These are phyloP conservation scores for Endotricha flammealis DNA, from an alignment of 2,888 invertebrate genomes.

Conservation along the genomic window DNA sequence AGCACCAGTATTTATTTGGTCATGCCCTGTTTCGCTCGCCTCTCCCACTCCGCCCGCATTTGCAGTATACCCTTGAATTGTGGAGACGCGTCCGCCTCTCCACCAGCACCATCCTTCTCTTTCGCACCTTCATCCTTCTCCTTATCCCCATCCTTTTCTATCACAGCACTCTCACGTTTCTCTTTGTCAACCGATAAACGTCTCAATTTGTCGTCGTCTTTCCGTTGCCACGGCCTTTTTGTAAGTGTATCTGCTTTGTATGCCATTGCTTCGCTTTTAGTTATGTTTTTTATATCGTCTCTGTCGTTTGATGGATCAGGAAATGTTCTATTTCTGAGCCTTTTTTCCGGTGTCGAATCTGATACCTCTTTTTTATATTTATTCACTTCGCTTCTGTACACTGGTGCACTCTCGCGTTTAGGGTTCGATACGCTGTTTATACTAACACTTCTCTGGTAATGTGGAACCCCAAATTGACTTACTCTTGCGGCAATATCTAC, in stretches of 20 bases:
- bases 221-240: slow-evolving; percentile 65
- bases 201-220: slow-evolving; percentile 53
- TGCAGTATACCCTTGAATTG: slow-evolving; percentile 86
- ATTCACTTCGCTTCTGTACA: slow-evolving; percentile 59
- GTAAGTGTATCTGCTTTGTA: slow-evolving; percentile 67
- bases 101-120: slow-evolving; percentile 46
- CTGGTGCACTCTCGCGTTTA: slow-evolving; percentile 65
- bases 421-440: slow-evolving; percentile 58
- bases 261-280: slow-evolving; percentile 57
- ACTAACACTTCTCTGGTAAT: slow-evolving; percentile 68
- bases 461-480: slow-evolving; percentile 62
- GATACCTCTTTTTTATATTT: slow-evolving; percentile 74
- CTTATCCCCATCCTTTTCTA: slow-evolving; percentile 55
- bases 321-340: slow-evolving; percentile 69
- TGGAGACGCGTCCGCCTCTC: slow-evolving; percentile 64
- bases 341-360: slow-evolving; percentile 71
- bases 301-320: slow-evolving; percentile 70
- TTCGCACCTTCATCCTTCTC: slow-evolving; percentile 50
- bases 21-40: slow-evolving; percentile 84
- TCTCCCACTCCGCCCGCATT: slow-evolving; percentile 87
- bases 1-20: slow-evolving; percentile 76
- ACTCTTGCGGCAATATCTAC: slow-evolving; percentile 65
- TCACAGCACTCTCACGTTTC: slow-evolving; percentile 61
- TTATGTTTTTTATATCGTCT: slow-evolving; percentile 63
- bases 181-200: slow-evolving; percentile 50